phyloP scores from a whole-genome alignment of 2,797 vertebrate species.

The Emys orbicularis region DNA sequence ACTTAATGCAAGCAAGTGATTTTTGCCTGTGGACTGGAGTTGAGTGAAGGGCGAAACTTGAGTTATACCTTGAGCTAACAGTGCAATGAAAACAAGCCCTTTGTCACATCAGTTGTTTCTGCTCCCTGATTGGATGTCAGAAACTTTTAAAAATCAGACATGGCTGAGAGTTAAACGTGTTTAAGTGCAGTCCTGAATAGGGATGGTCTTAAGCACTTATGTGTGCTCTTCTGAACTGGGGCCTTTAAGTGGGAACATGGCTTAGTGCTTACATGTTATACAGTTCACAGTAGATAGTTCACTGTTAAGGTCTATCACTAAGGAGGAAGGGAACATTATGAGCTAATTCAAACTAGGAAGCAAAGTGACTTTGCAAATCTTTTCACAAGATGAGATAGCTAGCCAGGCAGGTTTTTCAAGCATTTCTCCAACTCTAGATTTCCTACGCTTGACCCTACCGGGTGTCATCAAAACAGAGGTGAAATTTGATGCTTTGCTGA shows the following conservation, averaged over 20 bases:
- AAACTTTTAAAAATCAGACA: not conserved
- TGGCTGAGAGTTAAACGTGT: not conserved
- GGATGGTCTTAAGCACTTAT: not conserved
- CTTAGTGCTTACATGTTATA: not conserved
- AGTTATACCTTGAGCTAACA: not conserved
- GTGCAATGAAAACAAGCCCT: not conserved
- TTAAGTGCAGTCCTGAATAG: rapidly evolving
- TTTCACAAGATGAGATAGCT: not conserved
- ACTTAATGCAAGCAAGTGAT: not conserved
- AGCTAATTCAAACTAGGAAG: not conserved
- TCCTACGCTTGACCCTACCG: not conserved
- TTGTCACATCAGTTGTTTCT: not conserved
- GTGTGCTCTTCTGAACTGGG: not conserved
- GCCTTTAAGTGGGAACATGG: not conserved
- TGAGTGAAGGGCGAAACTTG: not conserved
- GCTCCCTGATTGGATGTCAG: not conserved
- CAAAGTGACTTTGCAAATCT: not conserved
- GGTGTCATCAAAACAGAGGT: constrained; percentile 32
- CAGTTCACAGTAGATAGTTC: not conserved
- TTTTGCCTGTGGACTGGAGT: not conserved
- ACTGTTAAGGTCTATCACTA: not conserved
- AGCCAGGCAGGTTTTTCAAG: not conserved
- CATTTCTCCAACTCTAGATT: not conserved
- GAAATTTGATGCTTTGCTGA: not conserved
- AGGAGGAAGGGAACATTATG: not conserved